A percentile compares a stretch with the other conserved stretches of the same genome.
Conservation (phyloP, 2,888 invertebrate species). For the Habrosyne pyritoides region DNA sequence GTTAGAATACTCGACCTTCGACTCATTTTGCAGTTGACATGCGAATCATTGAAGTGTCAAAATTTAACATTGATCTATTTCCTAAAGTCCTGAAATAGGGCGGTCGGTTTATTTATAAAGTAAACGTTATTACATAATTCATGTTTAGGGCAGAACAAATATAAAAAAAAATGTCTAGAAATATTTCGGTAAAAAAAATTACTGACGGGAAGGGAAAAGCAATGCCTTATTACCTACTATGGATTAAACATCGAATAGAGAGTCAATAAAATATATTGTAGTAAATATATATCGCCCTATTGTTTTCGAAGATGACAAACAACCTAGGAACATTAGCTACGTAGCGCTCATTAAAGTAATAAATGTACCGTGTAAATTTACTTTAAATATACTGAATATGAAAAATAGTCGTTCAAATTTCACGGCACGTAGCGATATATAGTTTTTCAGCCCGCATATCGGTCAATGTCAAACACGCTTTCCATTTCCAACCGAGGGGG, state of each 20-base stretch:
- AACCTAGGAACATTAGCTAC: conserved; percentile 5
- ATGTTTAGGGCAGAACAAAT: not conserved
- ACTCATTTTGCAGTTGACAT: not conserved
- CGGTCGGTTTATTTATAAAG: not conserved
- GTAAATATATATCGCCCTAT: not conserved
- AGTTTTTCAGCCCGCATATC: conserved; percentile 70
- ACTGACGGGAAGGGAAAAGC: not conserved
- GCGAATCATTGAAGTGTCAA: not conserved
- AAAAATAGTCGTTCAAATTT: conserved; percentile 22
- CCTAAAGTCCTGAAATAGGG: not conserved
- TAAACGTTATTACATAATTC: not conserved
- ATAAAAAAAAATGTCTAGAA: not conserved
- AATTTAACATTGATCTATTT: not conserved
- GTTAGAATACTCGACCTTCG: not conserved
- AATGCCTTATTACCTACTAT: not conserved
- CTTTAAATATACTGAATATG: conserved; percentile 24
- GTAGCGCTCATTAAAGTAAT: conserved; percentile 27
- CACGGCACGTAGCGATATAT: conserved; percentile 37
- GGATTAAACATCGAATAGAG: not conserved
- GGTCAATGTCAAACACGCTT: conserved; percentile 74
- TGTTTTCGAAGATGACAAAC: not conserved
- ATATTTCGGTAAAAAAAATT: not conserved
- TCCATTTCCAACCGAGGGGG: conserved; percentile 56
- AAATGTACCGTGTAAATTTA: conserved; percentile 30
- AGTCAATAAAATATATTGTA: not conserved